A percentile compares a stretch with the other conserved stretches of the same genome.
These are phyloP conservation scores for Rhynchomys soricoides DNA, from an alignment of 2,113 vertebrate genomes.

Conservation along the genomic window DNA sequence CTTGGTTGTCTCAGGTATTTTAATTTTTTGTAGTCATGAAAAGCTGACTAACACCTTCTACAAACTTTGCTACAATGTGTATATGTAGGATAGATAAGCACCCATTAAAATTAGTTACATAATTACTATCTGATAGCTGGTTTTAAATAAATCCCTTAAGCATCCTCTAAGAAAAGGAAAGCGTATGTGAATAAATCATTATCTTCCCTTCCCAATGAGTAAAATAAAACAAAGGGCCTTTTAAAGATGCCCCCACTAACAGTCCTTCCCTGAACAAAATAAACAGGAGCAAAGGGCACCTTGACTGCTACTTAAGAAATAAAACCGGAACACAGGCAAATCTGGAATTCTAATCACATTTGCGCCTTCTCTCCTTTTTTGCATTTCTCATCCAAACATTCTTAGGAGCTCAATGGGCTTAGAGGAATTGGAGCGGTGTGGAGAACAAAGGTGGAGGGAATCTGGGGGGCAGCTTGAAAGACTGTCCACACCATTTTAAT, in stretches of 20 bases:
- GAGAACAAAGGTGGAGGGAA: slow-evolving; percentile 71
- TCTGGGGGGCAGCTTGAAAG: slow-evolving; percentile 34
- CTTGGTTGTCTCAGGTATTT: background rate
- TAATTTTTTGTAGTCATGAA: background rate
- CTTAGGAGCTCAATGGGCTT: slow-evolving; percentile 73
- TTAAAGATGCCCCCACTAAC: slow-evolving; percentile 47
- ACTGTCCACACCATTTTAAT: slow-evolving; percentile 30
- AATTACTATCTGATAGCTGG: slow-evolving; percentile 35
- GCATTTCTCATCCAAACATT: slow-evolving; percentile 76
- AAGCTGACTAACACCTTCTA: background rate
- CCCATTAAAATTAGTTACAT: slow-evolving; percentile 14
- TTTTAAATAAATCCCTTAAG: slow-evolving; percentile 42
- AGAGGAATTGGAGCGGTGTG: slow-evolving; percentile 67
- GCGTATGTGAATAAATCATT: slow-evolving; percentile 41
- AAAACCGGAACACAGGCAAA: slow-evolving; percentile 63
- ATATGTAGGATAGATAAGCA: background rate
- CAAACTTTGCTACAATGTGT: background rate
- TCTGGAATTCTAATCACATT: slow-evolving; percentile 80
- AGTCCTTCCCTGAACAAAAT: slow-evolving; percentile 62
- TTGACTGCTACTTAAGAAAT: slow-evolving; percentile 71
- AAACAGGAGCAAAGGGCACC: slow-evolving; percentile 73
- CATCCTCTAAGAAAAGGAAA: slow-evolving; percentile 4
- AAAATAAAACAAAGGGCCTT: slow-evolving; percentile 63
- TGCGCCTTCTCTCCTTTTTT: slow-evolving; percentile 70
- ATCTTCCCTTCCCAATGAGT: slow-evolving; percentile 48